Evolutionary conservation across 2,797 vertebrate species (phyloP).

Genomic region (Scyliorhinus canicula): DNA sequence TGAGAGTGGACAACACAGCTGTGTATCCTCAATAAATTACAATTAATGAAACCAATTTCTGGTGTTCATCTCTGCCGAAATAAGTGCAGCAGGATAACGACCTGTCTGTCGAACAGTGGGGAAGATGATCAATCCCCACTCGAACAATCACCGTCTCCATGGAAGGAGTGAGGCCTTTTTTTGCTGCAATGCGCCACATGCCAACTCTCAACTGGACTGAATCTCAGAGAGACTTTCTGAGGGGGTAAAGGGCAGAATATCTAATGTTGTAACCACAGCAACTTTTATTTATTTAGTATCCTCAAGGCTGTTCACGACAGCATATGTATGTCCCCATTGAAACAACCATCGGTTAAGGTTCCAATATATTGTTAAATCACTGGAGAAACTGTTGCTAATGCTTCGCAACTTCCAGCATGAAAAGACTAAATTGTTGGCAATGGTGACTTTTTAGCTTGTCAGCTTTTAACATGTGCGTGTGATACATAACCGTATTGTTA

Average conservation of each 20-base stretch:
- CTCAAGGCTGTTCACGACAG: background rate
- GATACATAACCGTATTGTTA: background rate
- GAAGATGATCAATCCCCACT: background rate
- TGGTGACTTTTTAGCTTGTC: background rate
- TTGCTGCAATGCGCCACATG: background rate
- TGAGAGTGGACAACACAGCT: background rate
- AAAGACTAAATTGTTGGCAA: background rate
- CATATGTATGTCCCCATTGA: background rate
- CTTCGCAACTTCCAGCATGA: background rate
- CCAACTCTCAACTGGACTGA: background rate
- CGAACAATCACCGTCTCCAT: background rate
- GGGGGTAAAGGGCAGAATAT: background rate
- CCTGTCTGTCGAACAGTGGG: background rate
- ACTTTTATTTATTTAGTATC: background rate
- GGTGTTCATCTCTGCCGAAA: background rate
- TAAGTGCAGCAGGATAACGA: background rate
- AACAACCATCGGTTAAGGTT: background rate
- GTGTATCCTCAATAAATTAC: background rate
- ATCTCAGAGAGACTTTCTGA: background rate
- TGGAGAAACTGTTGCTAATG: background rate
- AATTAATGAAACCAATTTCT: background rate
- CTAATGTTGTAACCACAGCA: background rate
- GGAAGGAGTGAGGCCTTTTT: background rate
- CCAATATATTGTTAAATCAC: background rate
- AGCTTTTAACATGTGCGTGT: background rate